Base-by-base conservation (phyloP, 2,113 vertebrate genomes). In the Podocnemis expansa region DNA sequence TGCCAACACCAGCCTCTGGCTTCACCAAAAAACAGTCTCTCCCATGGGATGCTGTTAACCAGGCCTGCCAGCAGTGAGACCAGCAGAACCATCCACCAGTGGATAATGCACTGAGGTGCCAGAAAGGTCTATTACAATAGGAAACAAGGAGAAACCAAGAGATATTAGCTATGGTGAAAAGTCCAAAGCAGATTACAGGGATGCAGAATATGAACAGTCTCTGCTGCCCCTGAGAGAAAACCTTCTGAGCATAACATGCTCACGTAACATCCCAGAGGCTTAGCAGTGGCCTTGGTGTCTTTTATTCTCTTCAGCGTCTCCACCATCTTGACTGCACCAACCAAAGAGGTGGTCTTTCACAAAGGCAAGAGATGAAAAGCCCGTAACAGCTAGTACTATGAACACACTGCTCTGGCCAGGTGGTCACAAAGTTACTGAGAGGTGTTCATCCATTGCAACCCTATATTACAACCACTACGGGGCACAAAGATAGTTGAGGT, bases 1-100 rank as follows among this genome's bases (percentile, higher is more conserved):
- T 81, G 85, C 94, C 91, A 96, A 55, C 78, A 83, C 73, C 34
- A 88, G 75, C 78, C 88, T 0, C 0, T 81, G 82, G 83, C 17
- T 29, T 67, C 88, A 67, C 87, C 87, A 93, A 8, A 10, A 47
- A 47, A 47, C 47, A 10, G 10, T 47, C 47, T 47, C 47, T 90
- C 80, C 91, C 85, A 82, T 80, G 76, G 88, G 81, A 95, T 19
- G 9, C 12, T 89, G 79, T 91, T 58, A 96, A 58, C 89, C 67
- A 92, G 80, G 87, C 91, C 90, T 89, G 91, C 84, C 38, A 78
- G 85, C 89, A 85, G 94, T 78, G 79, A 96, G 89, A 97, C 94
- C 94, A 95, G 94, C 94, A 95, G 94, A 95, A 97, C 91, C 93
- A 96, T 94, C 93, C 94, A 93, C 96, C 93, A 92, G 63, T 17